These are phyloP conservation scores for Drosophila maculinotata DNA, from an alignment of 2,888 invertebrate species.

Conservation along the genomic window DNA sequence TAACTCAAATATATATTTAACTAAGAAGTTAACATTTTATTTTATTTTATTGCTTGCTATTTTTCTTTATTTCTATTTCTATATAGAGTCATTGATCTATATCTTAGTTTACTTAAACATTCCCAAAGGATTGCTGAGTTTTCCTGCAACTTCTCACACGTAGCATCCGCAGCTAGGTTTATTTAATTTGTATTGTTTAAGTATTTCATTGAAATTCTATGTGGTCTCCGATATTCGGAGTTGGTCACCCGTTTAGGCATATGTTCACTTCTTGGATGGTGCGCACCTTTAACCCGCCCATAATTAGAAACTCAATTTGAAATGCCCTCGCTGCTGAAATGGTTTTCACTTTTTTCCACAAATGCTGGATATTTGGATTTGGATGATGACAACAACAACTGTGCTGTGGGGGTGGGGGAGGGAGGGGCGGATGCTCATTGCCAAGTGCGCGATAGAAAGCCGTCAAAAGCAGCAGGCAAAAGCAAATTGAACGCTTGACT, in stretches of 20 bases:
- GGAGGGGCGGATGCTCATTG: slow-evolving; percentile 3
- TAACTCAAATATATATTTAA: no score
- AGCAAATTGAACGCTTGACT: slow-evolving; percentile 44
- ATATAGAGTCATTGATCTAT: no score
- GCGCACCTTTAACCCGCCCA: slow-evolving; percentile 13
- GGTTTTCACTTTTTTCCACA: slow-evolving; percentile 65
- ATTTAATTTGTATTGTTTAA: no score
- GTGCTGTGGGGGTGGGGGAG: not conserved
- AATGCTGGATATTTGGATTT: slow-evolving; percentile 16
- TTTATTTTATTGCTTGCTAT: no score
- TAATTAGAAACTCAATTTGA: slow-evolving; percentile 55
- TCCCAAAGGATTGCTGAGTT: no score
- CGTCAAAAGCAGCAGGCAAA: slow-evolving; percentile 11
- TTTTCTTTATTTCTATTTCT: no score
- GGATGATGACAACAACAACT: slow-evolving; percentile 29
- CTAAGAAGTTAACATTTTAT: no score
- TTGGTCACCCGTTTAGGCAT: no score
- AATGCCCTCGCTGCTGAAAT: slow-evolving; percentile 23
- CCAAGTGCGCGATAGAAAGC: slow-evolving; percentile 50
- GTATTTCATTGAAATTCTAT: no score
- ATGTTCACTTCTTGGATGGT: no score
- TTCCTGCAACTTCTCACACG: no score
- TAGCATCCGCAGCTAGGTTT: not conserved
- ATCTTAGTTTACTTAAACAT: no score
- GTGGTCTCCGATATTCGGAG: not conserved